Percentiles rank a stretch among this genome's conserved stretches.
These are phyloP conservation scores for Rhadina sibilatrix DNA, from an alignment of 2,113 vertebrate species.

Conservation along the genomic window DNA sequence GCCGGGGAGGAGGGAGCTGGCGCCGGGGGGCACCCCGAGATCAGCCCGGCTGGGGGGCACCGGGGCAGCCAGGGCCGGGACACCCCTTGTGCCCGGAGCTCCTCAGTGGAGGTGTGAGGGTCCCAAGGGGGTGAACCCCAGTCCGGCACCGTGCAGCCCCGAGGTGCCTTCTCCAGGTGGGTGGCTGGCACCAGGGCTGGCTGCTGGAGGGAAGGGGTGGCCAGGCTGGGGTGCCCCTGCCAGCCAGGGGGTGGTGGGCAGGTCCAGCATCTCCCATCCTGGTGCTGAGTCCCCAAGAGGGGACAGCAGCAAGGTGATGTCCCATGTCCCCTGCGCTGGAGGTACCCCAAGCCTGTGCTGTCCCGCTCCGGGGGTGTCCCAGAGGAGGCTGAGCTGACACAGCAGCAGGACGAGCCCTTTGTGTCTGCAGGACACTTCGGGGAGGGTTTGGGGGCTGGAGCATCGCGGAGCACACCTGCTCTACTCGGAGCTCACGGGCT, in stretches of 20 bases:
- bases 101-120: not conserved
- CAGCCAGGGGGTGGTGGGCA: rapidly evolving
- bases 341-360: too few species aligned
- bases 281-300: rapidly evolving
- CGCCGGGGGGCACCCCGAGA: rapidly evolving
- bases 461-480: not conserved
- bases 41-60: rapidly evolving
- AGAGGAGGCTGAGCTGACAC: not conserved
- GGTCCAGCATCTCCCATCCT: not conserved
- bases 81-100: rapidly evolving
- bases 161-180: not conserved
- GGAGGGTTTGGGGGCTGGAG: not conserved
- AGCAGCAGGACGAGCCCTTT: not conserved
- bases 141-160: not conserved
- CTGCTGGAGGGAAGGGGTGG: not conserved
- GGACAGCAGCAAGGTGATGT: too few species aligned
- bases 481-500: too few species aligned
- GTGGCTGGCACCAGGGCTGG: not conserved
- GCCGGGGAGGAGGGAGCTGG: not conserved
- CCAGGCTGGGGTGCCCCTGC: rapidly evolving
- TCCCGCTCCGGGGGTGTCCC: rapidly evolving
- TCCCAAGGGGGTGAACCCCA: rapidly evolving
- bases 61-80: not conserved
- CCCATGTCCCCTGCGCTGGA: rapidly evolving
- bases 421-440: not conserved